phyloP scores from a whole-genome alignment of 1,140 invertebrate species.

The Helicoverpa armigera region DNA sequence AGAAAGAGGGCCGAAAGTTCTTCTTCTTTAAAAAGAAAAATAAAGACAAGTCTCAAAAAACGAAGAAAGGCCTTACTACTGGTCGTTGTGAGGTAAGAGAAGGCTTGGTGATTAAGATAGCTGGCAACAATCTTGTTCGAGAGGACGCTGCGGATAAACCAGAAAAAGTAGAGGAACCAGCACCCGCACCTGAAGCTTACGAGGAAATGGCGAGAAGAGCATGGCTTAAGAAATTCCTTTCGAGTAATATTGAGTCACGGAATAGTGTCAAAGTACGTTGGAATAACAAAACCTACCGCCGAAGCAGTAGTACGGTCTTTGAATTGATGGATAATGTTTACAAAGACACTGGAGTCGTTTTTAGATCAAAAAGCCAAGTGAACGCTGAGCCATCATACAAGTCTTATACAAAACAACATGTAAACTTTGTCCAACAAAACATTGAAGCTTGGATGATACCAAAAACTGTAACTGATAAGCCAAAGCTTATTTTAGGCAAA shows the following conservation, averaged over 20 bases:
- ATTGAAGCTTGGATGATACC: constrained; percentile 79
- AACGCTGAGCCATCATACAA: constrained; percentile 60
- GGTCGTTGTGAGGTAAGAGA: constrained; percentile 75
- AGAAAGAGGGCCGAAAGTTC: constrained; percentile 70
- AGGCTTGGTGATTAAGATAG: constrained; percentile 70
- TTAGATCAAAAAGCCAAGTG: constrained; percentile 68
- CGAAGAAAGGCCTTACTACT: constrained; percentile 69
- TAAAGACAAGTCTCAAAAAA: constrained; percentile 61
- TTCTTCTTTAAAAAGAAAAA: constrained; percentile 71
- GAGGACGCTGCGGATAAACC: background rate
- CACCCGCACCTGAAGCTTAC: constrained; percentile 42
- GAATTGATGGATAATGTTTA: constrained; percentile 73
- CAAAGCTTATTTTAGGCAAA: constrained; percentile 28
- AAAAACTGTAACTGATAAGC: constrained; percentile 61
- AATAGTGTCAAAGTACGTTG: constrained; percentile 71
- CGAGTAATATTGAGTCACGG: constrained; percentile 63
- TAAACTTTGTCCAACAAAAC: constrained; percentile 70
- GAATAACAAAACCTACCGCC: constrained; percentile 72
- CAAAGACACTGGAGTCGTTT: constrained; percentile 62
- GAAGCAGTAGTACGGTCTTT: constrained; percentile 75
- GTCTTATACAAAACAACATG: constrained; percentile 54
- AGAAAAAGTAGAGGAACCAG: constrained; percentile 11
- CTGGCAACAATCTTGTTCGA: constrained; percentile 37
- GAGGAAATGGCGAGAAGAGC: constrained; percentile 61
- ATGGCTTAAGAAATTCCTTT: constrained; percentile 70